Conservation (phyloP, 1,140 invertebrate genomes). For the Drosophila albomicans region DNA sequence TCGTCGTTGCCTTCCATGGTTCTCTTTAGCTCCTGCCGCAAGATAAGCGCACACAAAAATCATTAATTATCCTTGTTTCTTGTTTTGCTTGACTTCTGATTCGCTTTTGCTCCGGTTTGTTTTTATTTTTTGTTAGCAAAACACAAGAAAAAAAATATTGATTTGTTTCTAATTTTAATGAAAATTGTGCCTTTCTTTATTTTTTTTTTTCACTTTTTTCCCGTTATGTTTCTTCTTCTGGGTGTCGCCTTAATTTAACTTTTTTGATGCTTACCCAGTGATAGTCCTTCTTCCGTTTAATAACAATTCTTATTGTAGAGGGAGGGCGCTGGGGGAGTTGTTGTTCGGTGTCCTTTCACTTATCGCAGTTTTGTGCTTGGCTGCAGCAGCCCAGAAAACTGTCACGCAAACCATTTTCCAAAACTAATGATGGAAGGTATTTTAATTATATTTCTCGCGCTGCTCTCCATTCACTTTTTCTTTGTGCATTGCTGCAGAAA, state of each 20-base stretch:
- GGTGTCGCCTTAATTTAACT: constrained; percentile 75
- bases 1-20: neutral
- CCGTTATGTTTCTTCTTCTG: constrained; percentile 53
- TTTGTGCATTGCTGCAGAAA: constrained; percentile 80
- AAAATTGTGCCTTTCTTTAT: constrained; percentile 69
- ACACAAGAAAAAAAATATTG: constrained; percentile 74
- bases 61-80: constrained; percentile 84
- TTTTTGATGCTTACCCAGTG: constrained; percentile 72
- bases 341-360: constrained; percentile 59
- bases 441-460: constrained; percentile 76
- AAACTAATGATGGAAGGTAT: constrained; percentile 84
- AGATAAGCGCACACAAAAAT: constrained; percentile 82
- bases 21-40: constrained; percentile 35
- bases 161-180: constrained; percentile 84
- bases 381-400: constrained; percentile 63
- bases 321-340: constrained; percentile 8
- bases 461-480: constrained; percentile 24
- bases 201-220: constrained; percentile 34
- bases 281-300: constrained; percentile 59
- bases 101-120: constrained; percentile 42
- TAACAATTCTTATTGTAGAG: constrained; percentile 16
- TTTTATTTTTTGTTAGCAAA: constrained; percentile 1
- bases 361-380: constrained; percentile 79
- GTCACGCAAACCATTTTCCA: constrained; percentile 70
- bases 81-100: constrained; percentile 81